phyloP scores from a whole-genome alignment of 2,113 vertebrate species.

The Podarcis muralis region DNA sequence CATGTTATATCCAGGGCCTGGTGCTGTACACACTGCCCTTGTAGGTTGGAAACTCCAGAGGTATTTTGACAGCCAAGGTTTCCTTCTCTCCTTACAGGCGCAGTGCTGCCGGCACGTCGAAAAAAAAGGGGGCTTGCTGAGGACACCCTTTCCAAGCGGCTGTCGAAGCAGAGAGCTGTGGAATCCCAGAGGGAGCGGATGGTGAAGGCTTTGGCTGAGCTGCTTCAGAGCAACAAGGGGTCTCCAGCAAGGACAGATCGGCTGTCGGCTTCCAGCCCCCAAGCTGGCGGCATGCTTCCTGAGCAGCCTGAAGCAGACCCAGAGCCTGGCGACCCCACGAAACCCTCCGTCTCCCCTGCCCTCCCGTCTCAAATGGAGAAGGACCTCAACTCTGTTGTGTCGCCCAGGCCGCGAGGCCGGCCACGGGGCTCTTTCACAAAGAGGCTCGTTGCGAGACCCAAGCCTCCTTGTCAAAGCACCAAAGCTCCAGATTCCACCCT shows the following conservation, averaged over 20 bases:
- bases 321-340: neutral
- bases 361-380: neutral
- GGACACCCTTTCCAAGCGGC: neutral
- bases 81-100: neutral
- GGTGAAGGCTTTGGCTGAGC: slow-evolving; percentile 72
- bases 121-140: neutral
- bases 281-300: neutral
- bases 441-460: slow-evolving; percentile 53
- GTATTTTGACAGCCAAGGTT: neutral
- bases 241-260: slow-evolving; percentile 52
- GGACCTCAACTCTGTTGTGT: slow-evolving; percentile 39
- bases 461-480: slow-evolving; percentile 22
- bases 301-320: slow-evolving; percentile 7
- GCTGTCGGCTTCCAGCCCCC: neutral
- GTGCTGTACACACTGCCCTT: neutral
- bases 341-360: neutral
- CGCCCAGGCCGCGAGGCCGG: slow-evolving; percentile 63
- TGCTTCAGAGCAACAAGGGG: slow-evolving; percentile 66
- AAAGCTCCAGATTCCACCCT: neutral
- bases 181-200: slow-evolving; percentile 70
- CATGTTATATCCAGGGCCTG: neutral
- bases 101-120: neutral
- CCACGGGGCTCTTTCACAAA: slow-evolving; percentile 67
- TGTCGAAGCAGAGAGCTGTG: slow-evolving; percentile 31
- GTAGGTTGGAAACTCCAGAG: neutral